Conservation (phyloP, 1,140 invertebrate species). For the Lithobius niger region DNA sequence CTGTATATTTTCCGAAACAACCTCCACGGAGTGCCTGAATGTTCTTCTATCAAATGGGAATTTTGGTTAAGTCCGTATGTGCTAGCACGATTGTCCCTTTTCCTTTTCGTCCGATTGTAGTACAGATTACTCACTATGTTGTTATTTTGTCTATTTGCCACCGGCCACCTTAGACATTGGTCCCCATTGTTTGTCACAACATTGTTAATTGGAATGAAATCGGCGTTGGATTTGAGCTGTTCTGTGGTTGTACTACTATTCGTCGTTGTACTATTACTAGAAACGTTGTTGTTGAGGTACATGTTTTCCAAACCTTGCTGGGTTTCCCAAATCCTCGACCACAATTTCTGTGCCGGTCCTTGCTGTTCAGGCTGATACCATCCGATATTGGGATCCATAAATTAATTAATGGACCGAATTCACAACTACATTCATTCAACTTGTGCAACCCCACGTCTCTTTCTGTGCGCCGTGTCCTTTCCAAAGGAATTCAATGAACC, state of each 20-base stretch:
- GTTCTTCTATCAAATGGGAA: slow-evolving; percentile 62
- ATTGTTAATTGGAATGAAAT: slow-evolving; percentile 37
- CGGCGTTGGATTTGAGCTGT: too few species aligned
- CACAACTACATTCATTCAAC: too few species aligned
- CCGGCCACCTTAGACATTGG: not conserved
- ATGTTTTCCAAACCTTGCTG: slow-evolving; percentile 52
- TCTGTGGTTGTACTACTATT: slow-evolving; percentile 24
- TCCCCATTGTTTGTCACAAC: slow-evolving; percentile 21
- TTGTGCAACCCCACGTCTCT: too few species aligned
- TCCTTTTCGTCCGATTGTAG: slow-evolving; percentile 60
- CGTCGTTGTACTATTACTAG: slow-evolving; percentile 39
- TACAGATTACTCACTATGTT: slow-evolving; percentile 20
- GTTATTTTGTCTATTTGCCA: slow-evolving; percentile 19
- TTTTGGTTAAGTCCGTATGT: slow-evolving; percentile 77
- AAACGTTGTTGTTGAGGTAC: slow-evolving; percentile 40
- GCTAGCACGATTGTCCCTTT: slow-evolving; percentile 73
- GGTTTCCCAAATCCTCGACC: slow-evolving; percentile 82
- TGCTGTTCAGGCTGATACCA: slow-evolving; percentile 95
- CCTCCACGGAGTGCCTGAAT: slow-evolving; percentile 81
- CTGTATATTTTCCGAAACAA: slow-evolving; percentile 38
- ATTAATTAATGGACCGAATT: slow-evolving; percentile 20
- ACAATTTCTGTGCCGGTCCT: slow-evolving; percentile 82
- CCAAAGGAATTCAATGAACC: not conserved
- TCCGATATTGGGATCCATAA: slow-evolving; percentile 93
- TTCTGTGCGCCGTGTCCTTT: slow-evolving; percentile 4